Base-by-base conservation (phyloP, 2,797 vertebrate species). In the Ctenopoma multispine region DNA sequence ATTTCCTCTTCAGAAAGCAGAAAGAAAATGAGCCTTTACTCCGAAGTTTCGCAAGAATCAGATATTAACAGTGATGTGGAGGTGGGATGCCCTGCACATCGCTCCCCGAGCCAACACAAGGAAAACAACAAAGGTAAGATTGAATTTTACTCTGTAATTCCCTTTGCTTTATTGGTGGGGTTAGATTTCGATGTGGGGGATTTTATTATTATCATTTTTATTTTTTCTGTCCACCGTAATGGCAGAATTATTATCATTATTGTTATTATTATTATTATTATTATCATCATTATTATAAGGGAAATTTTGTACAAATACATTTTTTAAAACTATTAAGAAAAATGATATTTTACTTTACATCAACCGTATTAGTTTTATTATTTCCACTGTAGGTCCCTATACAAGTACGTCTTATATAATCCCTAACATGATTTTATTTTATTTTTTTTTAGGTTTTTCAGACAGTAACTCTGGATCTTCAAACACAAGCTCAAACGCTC, bases 61-160 rank as follows among this genome's bases (percentile, higher is more conserved):
- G 98, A 99, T 61, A 98, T 99, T 91, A 99, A 95, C 93, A 98
- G 97, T 88, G 97, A 99, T 93, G 97, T 99, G 93, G 98, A 99
- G 91, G 98, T 99, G 93, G 98, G 98, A 53, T 99, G 97, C 91
- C 95, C 97, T 0, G 87, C 96, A 72, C 96, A 98, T 71, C 97
- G 97, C 81, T 99, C 98, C 72, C 98, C 97, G 12, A 96, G 96
- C 81, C 96, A 96, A 86, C 97, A 98, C 87, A 99, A 99, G 94
- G 98, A 99, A 88, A 98, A 96, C 94, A 96, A 93, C 94, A 99
- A 99, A 97, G 97, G 98, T 99, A 95, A 8, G 11, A 43, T 20
- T 72, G 15, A 1, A 58, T 38, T 69, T 51, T 21, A 0, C 8
- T 47, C 3, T 15, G 2, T 0, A 3, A 29, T 54, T 4, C 5